Percentiles rank a stretch among this genome's conserved stretches.
Evolutionary conservation across 1,140 invertebrate species (phyloP).

Genomic region (Wiebesia pumilae): DNA sequence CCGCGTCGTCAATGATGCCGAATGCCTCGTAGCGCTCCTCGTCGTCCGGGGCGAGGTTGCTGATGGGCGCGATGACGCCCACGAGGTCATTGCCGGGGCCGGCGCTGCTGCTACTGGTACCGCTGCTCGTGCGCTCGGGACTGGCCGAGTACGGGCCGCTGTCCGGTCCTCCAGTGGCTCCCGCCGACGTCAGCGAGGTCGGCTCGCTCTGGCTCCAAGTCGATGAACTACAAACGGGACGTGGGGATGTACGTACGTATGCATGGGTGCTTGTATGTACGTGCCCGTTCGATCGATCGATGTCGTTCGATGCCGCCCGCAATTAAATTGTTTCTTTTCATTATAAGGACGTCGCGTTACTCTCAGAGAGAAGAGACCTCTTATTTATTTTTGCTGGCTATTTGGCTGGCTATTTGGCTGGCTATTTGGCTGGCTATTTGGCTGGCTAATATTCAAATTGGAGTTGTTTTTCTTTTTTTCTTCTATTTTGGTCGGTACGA

Average conservation of each 20-base stretch:
- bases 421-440: no score
- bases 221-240: slow-evolving; percentile 40
- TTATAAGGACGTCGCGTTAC: not conserved
- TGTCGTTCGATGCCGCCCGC: not conserved
- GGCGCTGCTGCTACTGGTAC: slow-evolving; percentile 48
- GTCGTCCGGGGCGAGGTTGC: slow-evolving; percentile 56
- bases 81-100: not conserved
- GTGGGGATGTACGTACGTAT: not conserved
- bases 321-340: not conserved
- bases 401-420: no score
- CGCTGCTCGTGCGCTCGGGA: slow-evolving; percentile 39
- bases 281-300: not conserved
- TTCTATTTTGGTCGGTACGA: not conserved
- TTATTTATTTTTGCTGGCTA: no score
- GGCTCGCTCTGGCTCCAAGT: slow-evolving; percentile 50
- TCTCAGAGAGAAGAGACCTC: not conserved
- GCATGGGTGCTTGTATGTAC: not conserved
- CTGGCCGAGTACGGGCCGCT: slow-evolving; percentile 43
- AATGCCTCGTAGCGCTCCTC: slow-evolving; percentile 72
- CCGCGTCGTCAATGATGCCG: slow-evolving; percentile 65
- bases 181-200: slow-evolving; percentile 32
- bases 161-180: slow-evolving; percentile 34
- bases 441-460: no score
- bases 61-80: slow-evolving; percentile 53
- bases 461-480: not conserved